Evolutionary conservation across 1,140 invertebrate genomes (phyloP).

Genomic region (Monochamus saltuarius): DNA sequence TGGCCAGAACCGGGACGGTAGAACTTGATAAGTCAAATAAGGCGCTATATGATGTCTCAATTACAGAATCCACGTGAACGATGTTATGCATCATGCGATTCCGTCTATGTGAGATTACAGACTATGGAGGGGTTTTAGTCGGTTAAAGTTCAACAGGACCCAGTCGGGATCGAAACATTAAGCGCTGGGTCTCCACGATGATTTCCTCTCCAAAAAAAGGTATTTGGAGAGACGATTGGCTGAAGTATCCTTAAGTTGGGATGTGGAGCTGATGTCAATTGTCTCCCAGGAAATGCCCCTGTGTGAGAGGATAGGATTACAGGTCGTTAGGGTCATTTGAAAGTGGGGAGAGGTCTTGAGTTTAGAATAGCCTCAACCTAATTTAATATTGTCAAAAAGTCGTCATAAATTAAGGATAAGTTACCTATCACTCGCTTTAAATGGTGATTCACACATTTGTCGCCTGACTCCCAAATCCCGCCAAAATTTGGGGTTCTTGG

Average conservation of each 20-base stretch:
- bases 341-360: constrained; percentile 38
- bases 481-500: constrained; percentile 38
- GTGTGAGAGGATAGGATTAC: constrained; percentile 45
- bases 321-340: constrained; percentile 39
- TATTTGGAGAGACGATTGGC: neutral
- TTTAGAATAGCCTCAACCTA: constrained; percentile 40
- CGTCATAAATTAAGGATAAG: constrained; percentile 37
- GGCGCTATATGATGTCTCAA: no score
- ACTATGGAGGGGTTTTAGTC: no score
- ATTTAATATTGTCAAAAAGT: constrained; percentile 32
- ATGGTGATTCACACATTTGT: constrained; percentile 41
- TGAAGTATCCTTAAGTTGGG: neutral
- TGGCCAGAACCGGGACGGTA: no score
- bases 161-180: no score
- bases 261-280: constrained; percentile 32
- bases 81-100: no score
- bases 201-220: no score
- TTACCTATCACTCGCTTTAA: constrained; percentile 33
- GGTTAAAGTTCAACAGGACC: no score
- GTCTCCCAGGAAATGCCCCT: constrained; percentile 50
- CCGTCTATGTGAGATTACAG: no score
- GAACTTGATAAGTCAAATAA: no score
- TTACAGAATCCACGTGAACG: no score
- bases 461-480: constrained; percentile 39
- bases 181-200: no score